Base-by-base conservation (phyloP, 2,888 invertebrate genomes). In the Agrypnus murinus region DNA sequence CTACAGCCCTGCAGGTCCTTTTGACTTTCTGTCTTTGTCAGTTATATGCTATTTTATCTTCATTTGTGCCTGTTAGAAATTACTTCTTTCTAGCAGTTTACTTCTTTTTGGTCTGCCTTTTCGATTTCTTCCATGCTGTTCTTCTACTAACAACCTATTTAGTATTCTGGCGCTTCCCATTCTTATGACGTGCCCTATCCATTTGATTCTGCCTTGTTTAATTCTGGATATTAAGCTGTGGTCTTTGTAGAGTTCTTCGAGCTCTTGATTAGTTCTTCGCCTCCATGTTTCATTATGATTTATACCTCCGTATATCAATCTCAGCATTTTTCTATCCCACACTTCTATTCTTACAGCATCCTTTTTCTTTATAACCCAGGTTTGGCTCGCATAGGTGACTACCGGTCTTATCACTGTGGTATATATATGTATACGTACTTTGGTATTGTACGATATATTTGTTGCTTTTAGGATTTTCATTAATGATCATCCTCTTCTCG, bases 211-310 rank as follows among this genome's bases (percentile, higher is more conserved):
- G 34, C 6, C 5, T 40, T 40, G 7, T 40, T 8, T 40, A 9
- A 40, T 40, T 40, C 40, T 40, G n/a, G 40, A 8, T 40, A 40
- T 40, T 40, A n/a, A n/a, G n/a, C n/a, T n/a, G n/a, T n/a, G n/a
- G n/a, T n/a, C n/a, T n/a, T n/a, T n/a, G n/a, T n/a, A n/a, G n/a
- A n/a, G 7, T 40, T n/a, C 40, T 40, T 40, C 40, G 4, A 40
- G 12, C n/a, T 40, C 40, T n/a, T 40, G 8, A n/a, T 40, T 40
- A 9, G 40, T 40, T 40, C 40, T 40, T 40, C n/a, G n/a, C n/a
- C 40, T 7, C 40, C 40, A 40, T 4, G n/a, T n/a, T n/a, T 40
- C 40, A n/a, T 40, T 40, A 4, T 40, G 10, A 40, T 40, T n/a
- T n/a, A n/a, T n/a, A n/a, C n/a, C n/a, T n/a, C n/a, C n/a, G n/a